These are phyloP conservation scores for Esox niger DNA, from an alignment of 2,113 vertebrate genomes.

Conservation along the genomic window DNA sequence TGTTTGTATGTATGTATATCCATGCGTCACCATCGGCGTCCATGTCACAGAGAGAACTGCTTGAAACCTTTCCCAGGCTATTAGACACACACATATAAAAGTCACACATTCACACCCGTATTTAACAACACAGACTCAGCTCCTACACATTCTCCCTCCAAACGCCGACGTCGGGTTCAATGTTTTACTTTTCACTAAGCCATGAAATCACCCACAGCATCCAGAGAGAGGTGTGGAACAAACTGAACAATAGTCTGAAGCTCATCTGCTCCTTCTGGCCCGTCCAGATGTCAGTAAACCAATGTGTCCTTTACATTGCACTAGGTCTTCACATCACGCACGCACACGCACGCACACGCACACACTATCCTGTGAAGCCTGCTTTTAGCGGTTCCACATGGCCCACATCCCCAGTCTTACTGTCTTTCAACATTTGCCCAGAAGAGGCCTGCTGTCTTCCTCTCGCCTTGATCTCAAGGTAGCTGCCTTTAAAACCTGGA, in stretches of 20 bases:
- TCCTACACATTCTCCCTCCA: background rate
- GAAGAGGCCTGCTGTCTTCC: constrained; percentile 14
- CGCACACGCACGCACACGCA: too few species aligned
- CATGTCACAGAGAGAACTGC: constrained; percentile 38
- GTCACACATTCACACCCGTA: background rate
- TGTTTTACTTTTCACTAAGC: constrained; percentile 11
- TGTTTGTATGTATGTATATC: too few species aligned
- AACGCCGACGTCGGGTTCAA: background rate
- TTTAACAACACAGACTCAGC: background rate
- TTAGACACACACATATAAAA: constrained; percentile 10
- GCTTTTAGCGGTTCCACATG: background rate
- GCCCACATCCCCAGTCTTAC: constrained; percentile 17
- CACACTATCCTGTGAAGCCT: constrained; percentile 1
- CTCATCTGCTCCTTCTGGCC: constrained; percentile 4
- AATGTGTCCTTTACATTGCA: constrained; percentile 1
- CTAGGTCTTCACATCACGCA: background rate
- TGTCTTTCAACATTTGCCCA: constrained; percentile 24
- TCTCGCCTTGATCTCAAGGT: constrained; percentile 15
- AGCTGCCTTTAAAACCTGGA: constrained; percentile 11
- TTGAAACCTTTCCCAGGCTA: constrained; percentile 40
- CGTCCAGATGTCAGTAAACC: constrained; percentile 21
- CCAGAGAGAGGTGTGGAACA: background rate
- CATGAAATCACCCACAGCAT: constrained; percentile 22
- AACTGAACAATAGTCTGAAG: background rate
- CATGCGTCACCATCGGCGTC: constrained; percentile 47